These are phyloP conservation scores for Coracopsis vasa DNA, from an alignment of 2,113 vertebrate genomes.

Conservation along the genomic window DNA sequence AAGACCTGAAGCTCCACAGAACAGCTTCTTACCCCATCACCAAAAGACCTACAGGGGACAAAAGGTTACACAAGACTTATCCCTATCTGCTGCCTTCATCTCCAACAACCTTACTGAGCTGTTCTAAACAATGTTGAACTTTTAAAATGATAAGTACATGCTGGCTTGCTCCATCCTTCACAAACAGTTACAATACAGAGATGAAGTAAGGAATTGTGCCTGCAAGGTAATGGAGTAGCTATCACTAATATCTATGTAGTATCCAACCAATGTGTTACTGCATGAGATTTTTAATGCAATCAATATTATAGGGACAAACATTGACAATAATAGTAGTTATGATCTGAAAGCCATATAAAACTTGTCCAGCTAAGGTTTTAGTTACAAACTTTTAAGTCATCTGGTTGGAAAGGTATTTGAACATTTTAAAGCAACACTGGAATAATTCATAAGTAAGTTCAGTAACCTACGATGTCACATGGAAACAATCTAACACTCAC, in stretches of 20 bases:
- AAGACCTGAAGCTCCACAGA: not conserved
- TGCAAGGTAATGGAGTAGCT: not conserved
- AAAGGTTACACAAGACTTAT: not conserved
- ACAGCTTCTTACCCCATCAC: not conserved
- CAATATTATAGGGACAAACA: not conserved
- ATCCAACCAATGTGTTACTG: not conserved
- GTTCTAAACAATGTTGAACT: not conserved
- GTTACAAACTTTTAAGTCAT: not conserved
- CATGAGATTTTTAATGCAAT: not conserved
- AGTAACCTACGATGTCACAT: rapidly evolving
- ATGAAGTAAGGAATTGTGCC: not conserved
- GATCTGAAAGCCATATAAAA: not conserved
- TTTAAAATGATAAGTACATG: not conserved
- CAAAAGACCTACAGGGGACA: not conserved
- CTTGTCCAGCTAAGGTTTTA: not conserved
- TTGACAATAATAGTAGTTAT: not conserved
- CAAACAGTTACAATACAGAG: not conserved
- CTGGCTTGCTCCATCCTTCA: not conserved
- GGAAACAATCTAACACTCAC: not conserved
- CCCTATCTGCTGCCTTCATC: not conserved
- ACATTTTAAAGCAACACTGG: not conserved
- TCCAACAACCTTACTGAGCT: not conserved
- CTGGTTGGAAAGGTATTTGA: not conserved
- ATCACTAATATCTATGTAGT: not conserved
- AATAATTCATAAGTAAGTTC: not conserved